A percentile compares a stretch with the other conserved stretches of the same genome.
Conservation (phyloP, 2,113 vertebrate genomes). For the Naja naja region DNA sequence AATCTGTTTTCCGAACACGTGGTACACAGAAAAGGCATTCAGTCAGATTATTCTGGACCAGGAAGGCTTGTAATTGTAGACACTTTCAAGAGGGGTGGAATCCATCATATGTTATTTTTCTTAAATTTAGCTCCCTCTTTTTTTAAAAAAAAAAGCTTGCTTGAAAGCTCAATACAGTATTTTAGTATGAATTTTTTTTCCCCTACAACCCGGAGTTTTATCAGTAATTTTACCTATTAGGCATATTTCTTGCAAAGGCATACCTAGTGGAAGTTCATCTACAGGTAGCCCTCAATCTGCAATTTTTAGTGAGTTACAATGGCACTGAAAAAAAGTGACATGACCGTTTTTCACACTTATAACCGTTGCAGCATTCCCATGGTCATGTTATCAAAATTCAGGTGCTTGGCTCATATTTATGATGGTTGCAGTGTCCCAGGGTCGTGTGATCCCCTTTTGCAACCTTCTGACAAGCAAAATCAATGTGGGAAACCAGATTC, state of each 20-base stretch:
- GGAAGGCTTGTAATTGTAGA: background rate
- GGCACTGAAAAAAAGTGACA: background rate
- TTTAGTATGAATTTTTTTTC: background rate
- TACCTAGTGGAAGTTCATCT: background rate
- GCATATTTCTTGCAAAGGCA: background rate
- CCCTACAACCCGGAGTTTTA: background rate
- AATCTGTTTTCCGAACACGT: conserved; percentile 41
- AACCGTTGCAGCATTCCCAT: background rate
- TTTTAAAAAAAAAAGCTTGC: background rate
- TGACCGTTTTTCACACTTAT: background rate
- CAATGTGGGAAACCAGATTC: background rate
- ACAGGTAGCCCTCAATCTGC: background rate
- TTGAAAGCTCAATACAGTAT: background rate
- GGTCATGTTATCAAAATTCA: background rate
- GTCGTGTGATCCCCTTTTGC: background rate
- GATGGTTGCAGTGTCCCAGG: too few relatives aligned
- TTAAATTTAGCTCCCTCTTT: background rate
- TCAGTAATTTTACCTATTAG: background rate
- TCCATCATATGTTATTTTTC: background rate
- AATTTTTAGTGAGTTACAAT: background rate
- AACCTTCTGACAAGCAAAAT: background rate
- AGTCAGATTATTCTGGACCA: conserved; percentile 19
- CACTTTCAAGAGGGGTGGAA: background rate
- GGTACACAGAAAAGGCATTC: conserved; percentile 45
- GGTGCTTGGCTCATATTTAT: too few relatives aligned